Conservation (phyloP, 1,140 invertebrate genomes). For the Leptopilina boulardi region DNA sequence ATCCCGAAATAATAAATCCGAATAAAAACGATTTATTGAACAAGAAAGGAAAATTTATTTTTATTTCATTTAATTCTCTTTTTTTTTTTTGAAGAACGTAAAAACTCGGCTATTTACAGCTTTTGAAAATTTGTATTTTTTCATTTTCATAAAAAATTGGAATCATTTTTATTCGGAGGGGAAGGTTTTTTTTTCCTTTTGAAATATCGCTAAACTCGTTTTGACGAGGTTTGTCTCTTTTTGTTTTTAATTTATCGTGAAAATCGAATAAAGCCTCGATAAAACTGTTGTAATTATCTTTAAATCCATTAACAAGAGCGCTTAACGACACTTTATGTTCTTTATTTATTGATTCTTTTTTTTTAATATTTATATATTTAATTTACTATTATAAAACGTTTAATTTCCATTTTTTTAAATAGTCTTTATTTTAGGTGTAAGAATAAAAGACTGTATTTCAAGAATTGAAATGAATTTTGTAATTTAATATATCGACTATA, state of each 20-base stretch:
- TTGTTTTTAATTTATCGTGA: background rate
- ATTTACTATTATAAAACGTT: slow-evolving; percentile 31
- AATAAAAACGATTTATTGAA: background rate
- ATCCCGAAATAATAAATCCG: background rate
- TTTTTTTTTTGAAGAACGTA: slow-evolving; percentile 3
- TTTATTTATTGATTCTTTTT: slow-evolving; percentile 16
- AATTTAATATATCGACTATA: background rate
- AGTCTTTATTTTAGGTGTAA: background rate
- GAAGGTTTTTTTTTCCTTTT: background rate
- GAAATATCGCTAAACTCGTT: background rate
- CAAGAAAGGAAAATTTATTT: background rate
- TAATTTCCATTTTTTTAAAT: background rate
- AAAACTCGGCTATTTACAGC: slow-evolving; percentile 29
- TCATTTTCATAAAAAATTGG: background rate
- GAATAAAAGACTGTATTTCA: background rate
- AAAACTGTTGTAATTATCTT: slow-evolving; percentile 6
- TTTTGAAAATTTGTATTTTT: background rate
- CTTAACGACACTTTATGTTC: slow-evolving; percentile 29
- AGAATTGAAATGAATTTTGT: background rate
- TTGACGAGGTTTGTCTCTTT: background rate
- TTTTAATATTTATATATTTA: background rate
- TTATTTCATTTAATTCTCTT: background rate
- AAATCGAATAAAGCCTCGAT: slow-evolving; percentile 19
- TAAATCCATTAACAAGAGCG: slow-evolving; percentile 30
- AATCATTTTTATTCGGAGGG: background rate